Conservation (phyloP, 2,113 vertebrate species). For the Tragelaphus buxtoni region DNA sequence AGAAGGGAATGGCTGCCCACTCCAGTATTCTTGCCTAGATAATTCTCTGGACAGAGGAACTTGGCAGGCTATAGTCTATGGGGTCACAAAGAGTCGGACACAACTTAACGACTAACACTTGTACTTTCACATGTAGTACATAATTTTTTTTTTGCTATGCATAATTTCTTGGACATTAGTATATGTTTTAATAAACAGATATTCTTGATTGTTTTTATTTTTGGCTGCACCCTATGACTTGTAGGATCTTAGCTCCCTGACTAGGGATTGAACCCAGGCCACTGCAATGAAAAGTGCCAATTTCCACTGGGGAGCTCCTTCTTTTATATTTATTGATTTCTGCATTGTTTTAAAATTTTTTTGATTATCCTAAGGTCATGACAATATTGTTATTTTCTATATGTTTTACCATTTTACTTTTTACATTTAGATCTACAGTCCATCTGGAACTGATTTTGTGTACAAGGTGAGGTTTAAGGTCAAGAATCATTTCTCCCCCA, state of each 20-base stretch:
- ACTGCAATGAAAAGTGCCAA: background rate
- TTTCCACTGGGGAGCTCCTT: background rate
- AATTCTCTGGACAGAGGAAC: background rate
- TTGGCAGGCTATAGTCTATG: background rate
- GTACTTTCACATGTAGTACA: background rate
- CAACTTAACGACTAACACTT: background rate
- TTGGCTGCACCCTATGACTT: background rate
- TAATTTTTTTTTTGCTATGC: background rate
- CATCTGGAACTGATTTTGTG: background rate
- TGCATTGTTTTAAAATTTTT: background rate
- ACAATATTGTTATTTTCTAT: background rate
- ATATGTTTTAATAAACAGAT: background rate
- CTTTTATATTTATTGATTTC: background rate
- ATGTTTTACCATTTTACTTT: background rate
- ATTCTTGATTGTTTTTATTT: background rate
- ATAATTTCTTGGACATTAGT: background rate
- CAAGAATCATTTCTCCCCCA: background rate
- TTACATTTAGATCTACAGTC: background rate
- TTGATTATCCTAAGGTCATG: background rate
- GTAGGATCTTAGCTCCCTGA: background rate
- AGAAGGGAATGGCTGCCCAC: background rate
- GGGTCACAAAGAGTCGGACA: background rate
- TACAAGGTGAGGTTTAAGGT: background rate
- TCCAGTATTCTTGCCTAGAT: background rate
- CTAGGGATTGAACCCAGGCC: background rate